Base-by-base conservation (phyloP, 2,797 vertebrate species). In the Cossypha polioptera region DNA sequence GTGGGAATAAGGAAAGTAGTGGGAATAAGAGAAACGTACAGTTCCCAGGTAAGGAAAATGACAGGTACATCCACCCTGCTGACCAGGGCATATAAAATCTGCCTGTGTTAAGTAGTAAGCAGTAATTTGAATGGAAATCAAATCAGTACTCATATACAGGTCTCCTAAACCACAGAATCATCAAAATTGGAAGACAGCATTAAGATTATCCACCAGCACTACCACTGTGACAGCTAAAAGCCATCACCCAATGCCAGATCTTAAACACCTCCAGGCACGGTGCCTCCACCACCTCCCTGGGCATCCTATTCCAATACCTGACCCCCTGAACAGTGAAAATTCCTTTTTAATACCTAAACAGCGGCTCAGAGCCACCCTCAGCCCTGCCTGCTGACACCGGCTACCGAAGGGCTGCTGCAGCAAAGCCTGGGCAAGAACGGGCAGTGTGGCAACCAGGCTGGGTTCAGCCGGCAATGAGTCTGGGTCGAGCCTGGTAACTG, bases 321-420 rank as follows among this genome's bases (percentile, higher is more conserved):
- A 18, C 8, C 7, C 5, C 9, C 29, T 0, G 1, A 45, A 38
- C 7, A 40, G 14, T 1, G 25, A 16, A n/a, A 22, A 35, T 8
- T 10, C 7, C 31, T 58, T 38, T 7, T 12, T 6, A 51, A 9
- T 3, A 33, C 3, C 24, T 8, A 15, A 83, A 22, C 0, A 31
- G 20, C 20, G 2, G 25, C 36, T 42, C 54, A 21, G 9, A n/a
- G 6, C 33, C 28, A 0, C 31, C 0, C 43, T 25, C 4, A 1
- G 6, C 55, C 29, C 6, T 2, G 67, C 45, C 86, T 5, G 25
- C 54, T 29, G 11, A 0, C 66, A 25, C 15, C 54, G 2, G 21
- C 48, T 8, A 2, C 53, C 5, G 0, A 3, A 15, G 26, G 0
- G 16, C 13, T 22, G 40, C 24, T 4, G 11, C 51, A 20, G 35